A percentile compares a stretch with the other conserved stretches of the same genome.
These are phyloP conservation scores for Scaptomyza caliginosa DNA, from an alignment of 2,888 invertebrate genomes.

Conservation along the genomic window DNA sequence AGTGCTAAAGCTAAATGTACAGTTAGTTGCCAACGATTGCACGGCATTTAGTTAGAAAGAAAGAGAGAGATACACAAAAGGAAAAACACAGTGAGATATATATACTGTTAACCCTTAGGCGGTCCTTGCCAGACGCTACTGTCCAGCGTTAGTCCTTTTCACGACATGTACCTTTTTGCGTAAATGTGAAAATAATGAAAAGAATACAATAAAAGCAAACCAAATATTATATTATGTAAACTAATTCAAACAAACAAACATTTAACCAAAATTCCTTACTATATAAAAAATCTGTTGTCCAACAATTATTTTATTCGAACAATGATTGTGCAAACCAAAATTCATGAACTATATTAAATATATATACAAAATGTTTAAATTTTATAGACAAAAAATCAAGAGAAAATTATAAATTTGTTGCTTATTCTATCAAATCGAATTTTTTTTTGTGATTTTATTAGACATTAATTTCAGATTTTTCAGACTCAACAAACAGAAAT, in stretches of 20 bases:
- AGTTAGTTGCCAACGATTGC: constrained; percentile 53
- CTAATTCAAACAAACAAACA: constrained; percentile 51
- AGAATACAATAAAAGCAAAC: constrained; percentile 74
- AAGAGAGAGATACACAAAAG: constrained; percentile 1
- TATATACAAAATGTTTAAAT: constrained; percentile 61
- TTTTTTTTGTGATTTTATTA: constrained; percentile 8
- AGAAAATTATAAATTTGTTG: constrained; percentile 52
- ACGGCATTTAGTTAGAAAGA: constrained; percentile 56
- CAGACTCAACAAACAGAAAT: no score
- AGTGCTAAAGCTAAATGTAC: constrained; percentile 59
- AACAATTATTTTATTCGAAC: constrained; percentile 57
- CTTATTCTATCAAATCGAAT: constrained; percentile 29
- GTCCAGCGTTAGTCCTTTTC: constrained; percentile 74
- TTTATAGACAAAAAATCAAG: constrained; percentile 50
- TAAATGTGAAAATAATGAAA: constrained; percentile 78
- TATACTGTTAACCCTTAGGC: constrained; percentile 36
- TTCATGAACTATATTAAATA: constrained; percentile 36
- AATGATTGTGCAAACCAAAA: constrained; percentile 44
- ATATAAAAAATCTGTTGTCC: constrained; percentile 40
- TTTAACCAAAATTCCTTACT: constrained; percentile 35
- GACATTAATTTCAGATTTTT: neutral
- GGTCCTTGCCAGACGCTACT: constrained; percentile 41
- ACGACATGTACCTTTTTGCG: constrained; percentile 80
- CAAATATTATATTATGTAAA: constrained; percentile 52
- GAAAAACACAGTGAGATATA: constrained; percentile 1